These are phyloP conservation scores for Drosophila diplacantha DNA, from an alignment of 2,888 invertebrate genomes.

Conservation along the genomic window DNA sequence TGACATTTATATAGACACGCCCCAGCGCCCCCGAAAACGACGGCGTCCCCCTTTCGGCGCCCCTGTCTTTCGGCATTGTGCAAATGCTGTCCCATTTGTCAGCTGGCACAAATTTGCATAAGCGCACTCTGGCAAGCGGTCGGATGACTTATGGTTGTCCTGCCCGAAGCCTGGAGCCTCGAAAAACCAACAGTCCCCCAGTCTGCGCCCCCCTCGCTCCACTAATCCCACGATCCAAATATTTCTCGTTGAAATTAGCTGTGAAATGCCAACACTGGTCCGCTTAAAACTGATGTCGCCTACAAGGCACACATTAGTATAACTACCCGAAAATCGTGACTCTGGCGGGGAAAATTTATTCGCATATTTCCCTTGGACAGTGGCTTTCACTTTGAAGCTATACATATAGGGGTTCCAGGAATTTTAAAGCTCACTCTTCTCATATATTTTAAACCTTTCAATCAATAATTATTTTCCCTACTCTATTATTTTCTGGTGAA, in stretches of 20 bases:
- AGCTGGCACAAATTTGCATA: slow-evolving; percentile 77
- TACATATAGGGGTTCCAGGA: not conserved
- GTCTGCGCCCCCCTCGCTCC: slow-evolving; percentile 37
- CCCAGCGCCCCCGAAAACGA: slow-evolving; percentile 40
- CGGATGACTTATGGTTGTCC: slow-evolving; percentile 69
- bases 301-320: not conserved
- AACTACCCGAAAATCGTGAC: not conserved
- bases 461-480: not conserved
- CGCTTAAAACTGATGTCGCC: not conserved
- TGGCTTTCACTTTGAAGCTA: not conserved
- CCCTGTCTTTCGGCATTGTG: slow-evolving; percentile 56
- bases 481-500: not conserved
- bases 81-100: slow-evolving; percentile 76
- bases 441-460: not conserved
- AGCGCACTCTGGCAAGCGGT: slow-evolving; percentile 68
- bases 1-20: slow-evolving; percentile 70
- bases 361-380: not conserved
- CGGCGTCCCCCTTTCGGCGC: not conserved
- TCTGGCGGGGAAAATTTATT: not conserved
- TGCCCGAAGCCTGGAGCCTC: slow-evolving; percentile 10
- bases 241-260: slow-evolving; percentile 68
- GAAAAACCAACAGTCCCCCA: not conserved
- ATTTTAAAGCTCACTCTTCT: not conserved
- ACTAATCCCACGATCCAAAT: slow-evolving; percentile 71
- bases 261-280: slow-evolving; percentile 56